Base-by-base conservation (phyloP, 2,113 vertebrate species). In the Guaruba guarouba region DNA sequence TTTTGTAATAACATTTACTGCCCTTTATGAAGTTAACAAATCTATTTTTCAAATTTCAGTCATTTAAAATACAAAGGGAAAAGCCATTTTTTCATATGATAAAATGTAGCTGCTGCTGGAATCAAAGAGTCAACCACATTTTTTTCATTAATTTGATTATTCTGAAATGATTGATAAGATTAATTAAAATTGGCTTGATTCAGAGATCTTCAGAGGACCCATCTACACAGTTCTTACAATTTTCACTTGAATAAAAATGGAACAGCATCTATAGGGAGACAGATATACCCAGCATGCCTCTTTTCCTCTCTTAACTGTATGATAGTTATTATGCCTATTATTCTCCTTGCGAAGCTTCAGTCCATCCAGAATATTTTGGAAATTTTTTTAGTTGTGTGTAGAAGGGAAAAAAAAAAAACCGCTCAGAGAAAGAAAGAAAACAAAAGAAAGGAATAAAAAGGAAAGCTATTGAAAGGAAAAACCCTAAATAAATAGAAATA, bases 21-120 rank as follows among this genome's bases (percentile, higher is more conserved):
- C 96, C 97, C 96, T 97, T 97, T 97, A 97, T 97, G 97, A 97
- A 97, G 97, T 97, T 97, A 97, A 97, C 97, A 97, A 97, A 97
- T 97, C 97, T 97, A 97, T 97, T 97, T 97, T 97, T 97, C 97
- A 97, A 97, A 97, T 97, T 97, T 97, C 96, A 97, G 97, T 97
- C 97, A 97, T 97, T 97, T 97, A 96, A 96, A 97, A 97, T 97
- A 97, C 83, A 92, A 96, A 97, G 91, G 93, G 48, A 89, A 97
- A 96, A 97, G 92, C 82, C 89, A 97, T 97, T 97, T 97, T 97
- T 97, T 97, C 96, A 94, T 95, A 96, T 97, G 97, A 97, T 96
- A 96, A 97, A 97, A 97, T 96, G 89, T 93, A 95, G 92, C 95
- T 96, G 96, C 92, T 96, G 92, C 97, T 93, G 82, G 91, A 96